Evolutionary conservation across 2,888 invertebrate species (phyloP).

Genomic region (Phytoseiulus persimilis): DNA sequence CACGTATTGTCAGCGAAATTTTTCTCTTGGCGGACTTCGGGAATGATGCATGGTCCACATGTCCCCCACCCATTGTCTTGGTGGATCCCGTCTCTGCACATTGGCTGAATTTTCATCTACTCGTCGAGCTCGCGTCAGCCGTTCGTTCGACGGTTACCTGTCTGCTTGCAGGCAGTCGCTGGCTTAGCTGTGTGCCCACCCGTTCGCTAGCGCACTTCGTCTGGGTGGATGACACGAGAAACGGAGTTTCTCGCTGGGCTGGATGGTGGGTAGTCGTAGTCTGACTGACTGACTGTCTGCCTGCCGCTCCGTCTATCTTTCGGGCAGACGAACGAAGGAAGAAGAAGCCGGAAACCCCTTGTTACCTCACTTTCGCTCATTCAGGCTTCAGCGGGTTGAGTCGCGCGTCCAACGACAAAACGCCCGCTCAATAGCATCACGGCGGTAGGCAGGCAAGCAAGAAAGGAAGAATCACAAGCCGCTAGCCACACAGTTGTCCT

Average conservation of each 20-base stretch:
- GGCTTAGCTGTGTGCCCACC: background rate
- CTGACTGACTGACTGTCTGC: background rate
- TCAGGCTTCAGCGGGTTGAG: constrained; percentile 5
- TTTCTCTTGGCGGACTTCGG: too few species aligned
- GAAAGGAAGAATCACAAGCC: background rate
- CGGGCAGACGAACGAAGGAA: background rate
- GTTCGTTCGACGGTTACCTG: background rate
- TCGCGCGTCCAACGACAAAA: background rate
- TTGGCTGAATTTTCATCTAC: too few species aligned
- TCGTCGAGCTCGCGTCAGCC: background rate
- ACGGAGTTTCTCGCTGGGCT: background rate
- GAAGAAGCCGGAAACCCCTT: background rate
- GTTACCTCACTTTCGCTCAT: background rate
- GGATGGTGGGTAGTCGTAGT: background rate
- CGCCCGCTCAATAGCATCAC: background rate
- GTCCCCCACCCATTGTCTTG: too few species aligned
- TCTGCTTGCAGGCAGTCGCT: background rate
- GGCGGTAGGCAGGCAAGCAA: background rate
- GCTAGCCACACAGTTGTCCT: background rate
- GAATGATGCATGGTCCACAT: too few species aligned
- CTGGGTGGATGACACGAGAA: background rate
- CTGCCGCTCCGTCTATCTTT: background rate
- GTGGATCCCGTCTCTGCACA: too few species aligned
- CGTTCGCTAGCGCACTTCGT: background rate
- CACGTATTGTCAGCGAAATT: too few species aligned